phyloP scores from a whole-genome alignment of 2,888 invertebrate genomes.

The Thalpophila matura region DNA sequence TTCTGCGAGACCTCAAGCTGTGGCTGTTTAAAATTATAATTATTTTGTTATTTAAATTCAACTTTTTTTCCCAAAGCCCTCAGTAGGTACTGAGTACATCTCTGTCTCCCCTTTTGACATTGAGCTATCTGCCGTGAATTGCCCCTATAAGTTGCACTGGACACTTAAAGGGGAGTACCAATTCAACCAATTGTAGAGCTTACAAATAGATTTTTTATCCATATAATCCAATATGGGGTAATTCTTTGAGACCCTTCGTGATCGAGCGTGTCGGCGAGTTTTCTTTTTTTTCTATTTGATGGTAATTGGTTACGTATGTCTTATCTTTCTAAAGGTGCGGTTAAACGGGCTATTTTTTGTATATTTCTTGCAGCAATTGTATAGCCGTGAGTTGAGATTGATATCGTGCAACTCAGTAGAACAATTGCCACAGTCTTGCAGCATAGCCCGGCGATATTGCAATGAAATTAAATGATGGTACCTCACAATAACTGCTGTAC shows the following conservation, averaged over 20 bases:
- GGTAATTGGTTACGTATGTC: constrained; percentile 12
- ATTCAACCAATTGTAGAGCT: constrained; percentile 61
- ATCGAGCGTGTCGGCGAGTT: constrained; percentile 39
- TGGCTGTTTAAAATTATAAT: constrained; percentile 26
- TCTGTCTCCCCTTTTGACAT: constrained; percentile 51
- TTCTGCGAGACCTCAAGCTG: constrained; percentile 36
- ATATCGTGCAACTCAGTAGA: no score
- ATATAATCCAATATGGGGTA: constrained; percentile 56
- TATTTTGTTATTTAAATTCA: constrained; percentile 8
- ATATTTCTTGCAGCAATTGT: no score
- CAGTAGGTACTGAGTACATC: no score
- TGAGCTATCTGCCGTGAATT: constrained; percentile 73
- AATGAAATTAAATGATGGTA: no score
- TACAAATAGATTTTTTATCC: constrained; percentile 65
- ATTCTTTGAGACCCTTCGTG: constrained; percentile 36
- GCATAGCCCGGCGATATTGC: no score
- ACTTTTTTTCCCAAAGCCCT: no score
- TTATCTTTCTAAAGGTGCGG: no score
- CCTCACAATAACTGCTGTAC: no score
- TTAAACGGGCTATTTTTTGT: no score
- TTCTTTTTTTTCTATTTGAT: constrained; percentile 13
- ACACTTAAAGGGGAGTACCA: constrained; percentile 62
- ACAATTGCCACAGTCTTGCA: no score
- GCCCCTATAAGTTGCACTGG: constrained; percentile 72
- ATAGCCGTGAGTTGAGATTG: no score